These are phyloP conservation scores for Pollenia amentaria DNA, from an alignment of 2,888 invertebrate genomes.

Conservation along the genomic window DNA sequence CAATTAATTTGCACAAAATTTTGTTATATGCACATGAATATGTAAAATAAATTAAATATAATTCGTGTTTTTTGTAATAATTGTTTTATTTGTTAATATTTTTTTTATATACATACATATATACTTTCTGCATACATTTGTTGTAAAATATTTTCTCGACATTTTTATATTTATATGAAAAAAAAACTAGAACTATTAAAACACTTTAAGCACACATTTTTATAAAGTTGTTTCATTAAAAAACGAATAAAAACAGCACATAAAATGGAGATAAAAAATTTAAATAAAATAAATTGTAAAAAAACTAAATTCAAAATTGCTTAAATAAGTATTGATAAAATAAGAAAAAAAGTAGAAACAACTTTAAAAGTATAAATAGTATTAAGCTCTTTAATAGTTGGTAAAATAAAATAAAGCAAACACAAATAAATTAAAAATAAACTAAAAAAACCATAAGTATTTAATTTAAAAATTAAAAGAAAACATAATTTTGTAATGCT, in stretches of 20 bases:
- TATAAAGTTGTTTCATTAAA: conserved; percentile 67
- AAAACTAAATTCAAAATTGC: conserved; percentile 60
- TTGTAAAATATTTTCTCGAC: conserved; percentile 68
- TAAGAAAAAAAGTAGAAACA: conserved; percentile 58
- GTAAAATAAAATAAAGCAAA: conserved; percentile 51
- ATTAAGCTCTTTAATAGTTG: conserved; percentile 63
- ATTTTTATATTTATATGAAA: conserved; percentile 37
- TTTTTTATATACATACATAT: conserved; percentile 22
- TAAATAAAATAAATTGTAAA: conserved; percentile 50
- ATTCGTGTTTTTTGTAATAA: conserved; percentile 61
- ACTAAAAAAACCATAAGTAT: conserved; percentile 7
- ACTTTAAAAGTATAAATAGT: conserved; percentile 61
- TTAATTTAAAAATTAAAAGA: conserved; percentile 21
- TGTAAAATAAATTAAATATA: conserved; percentile 60
- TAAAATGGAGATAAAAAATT: conserved; percentile 51
- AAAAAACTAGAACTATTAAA: conserved; percentile 49
- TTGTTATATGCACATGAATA: conserved; percentile 63
- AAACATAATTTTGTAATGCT: conserved; percentile 11
- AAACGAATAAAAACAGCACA: conserved; percentile 47
- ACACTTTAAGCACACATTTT: conserved; percentile 71
- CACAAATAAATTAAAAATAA: conserved; percentile 31
- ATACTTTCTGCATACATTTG: conserved; percentile 51
- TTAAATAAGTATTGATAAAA: conserved; percentile 43
- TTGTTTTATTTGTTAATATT: conserved; percentile 44
- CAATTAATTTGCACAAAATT: conserved; percentile 69